Conservation (phyloP, 2,113 vertebrate species). For the Arizona elegans region DNA sequence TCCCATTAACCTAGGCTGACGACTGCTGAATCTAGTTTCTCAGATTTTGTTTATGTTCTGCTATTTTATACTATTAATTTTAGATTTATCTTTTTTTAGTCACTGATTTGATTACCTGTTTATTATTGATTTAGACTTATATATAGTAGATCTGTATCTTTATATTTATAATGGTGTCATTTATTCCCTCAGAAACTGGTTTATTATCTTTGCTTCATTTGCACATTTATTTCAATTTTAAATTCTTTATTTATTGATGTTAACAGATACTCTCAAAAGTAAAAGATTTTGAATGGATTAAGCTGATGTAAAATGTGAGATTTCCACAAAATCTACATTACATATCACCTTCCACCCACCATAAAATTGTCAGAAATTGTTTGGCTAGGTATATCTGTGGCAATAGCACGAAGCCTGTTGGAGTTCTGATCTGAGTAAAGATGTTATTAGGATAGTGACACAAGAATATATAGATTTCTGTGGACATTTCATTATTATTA, state of each 20-base stretch:
- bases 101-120: neutral
- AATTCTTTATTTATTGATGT: neutral
- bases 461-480: neutral
- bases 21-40: neutral
- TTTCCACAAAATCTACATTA: neutral
- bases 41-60: neutral
- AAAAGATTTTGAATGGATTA: neutral
- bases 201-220: neutral
- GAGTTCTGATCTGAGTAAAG: neutral
- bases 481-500: neutral
- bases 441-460: neutral
- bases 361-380: neutral
- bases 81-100: neutral
- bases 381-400: neutral
- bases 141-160: neutral
- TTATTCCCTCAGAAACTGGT: neutral
- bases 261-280: neutral
- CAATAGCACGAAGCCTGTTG: neutral
- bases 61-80: neutral
- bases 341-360: neutral
- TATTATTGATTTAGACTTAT: neutral
- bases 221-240: neutral
- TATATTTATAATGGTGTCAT: neutral
- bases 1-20: neutral
- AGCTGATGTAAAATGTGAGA: neutral